These are phyloP conservation scores for Rattus rattus DNA, from an alignment of 2,113 vertebrate genomes.

Conservation along the genomic window DNA sequence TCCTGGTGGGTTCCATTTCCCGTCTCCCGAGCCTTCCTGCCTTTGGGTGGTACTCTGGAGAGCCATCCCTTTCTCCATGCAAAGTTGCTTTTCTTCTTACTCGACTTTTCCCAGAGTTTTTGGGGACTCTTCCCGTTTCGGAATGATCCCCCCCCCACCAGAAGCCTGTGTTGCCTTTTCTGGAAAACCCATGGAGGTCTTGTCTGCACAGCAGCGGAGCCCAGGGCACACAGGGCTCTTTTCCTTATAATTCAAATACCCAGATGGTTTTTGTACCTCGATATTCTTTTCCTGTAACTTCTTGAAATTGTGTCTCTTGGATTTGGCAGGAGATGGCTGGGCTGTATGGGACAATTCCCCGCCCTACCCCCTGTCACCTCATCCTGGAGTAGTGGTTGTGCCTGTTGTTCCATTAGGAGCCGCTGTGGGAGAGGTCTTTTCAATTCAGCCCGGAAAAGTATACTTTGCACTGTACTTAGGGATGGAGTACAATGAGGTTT, in stretches of 20 bases:
- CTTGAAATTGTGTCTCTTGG: rapidly evolving
- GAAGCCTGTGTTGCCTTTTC: rapidly evolving
- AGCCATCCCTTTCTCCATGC: not conserved
- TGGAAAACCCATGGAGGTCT: not conserved
- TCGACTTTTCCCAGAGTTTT: not conserved
- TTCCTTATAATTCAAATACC: not conserved
- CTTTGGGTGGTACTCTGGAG: not conserved
- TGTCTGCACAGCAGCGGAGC: not conserved
- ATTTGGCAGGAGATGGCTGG: rapidly evolving
- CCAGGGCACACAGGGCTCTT: rapidly evolving
- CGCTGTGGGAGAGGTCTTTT: not conserved
- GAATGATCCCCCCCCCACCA: not conserved
- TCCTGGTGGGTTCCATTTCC: no score
- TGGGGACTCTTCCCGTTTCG: not conserved
- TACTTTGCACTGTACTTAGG: not conserved
- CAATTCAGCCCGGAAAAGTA: conserved; percentile 36
- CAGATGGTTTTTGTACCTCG: not conserved
- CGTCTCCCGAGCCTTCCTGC: rapidly evolving
- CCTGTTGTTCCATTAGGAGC: conserved; percentile 47
- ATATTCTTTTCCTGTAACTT: not conserved
- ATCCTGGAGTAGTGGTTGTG: rapidly evolving
- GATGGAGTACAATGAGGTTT: not conserved
- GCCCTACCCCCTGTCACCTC: not conserved
- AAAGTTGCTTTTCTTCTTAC: no score
- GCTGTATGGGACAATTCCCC: rapidly evolving